A percentile compares a stretch with the other conserved stretches of the same genome.
Evolutionary conservation across 2,888 invertebrate species (phyloP).

Genomic region (Limnephilus auricula): DNA sequence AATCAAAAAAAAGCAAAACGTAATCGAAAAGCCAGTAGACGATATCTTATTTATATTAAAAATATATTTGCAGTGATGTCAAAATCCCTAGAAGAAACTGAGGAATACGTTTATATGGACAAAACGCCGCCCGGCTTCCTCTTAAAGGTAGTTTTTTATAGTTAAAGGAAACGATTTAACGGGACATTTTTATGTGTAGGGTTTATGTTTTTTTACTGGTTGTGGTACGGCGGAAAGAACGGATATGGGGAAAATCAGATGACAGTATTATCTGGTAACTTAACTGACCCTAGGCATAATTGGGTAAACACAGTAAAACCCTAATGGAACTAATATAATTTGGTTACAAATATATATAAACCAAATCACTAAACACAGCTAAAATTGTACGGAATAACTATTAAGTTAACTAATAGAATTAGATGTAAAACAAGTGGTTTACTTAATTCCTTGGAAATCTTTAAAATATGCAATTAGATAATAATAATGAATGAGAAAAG

Average conservation of each 20-base stretch:
- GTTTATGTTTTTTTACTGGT: neutral
- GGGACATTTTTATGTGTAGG: neutral
- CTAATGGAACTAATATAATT: neutral
- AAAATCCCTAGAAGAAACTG: too few species aligned
- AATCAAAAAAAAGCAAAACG: too few species aligned
- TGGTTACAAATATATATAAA: neutral
- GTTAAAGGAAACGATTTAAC: neutral
- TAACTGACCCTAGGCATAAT: neutral
- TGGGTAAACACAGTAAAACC: neutral
- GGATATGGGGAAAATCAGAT: neutral
- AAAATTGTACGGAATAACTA: neutral
- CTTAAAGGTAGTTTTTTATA: slow-evolving; percentile 2
- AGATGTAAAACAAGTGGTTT: too few species aligned
- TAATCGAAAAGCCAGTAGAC: too few species aligned
- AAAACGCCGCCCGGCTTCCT: too few species aligned
- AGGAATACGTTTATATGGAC: too few species aligned
- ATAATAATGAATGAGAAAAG: too few species aligned
- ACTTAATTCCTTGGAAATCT: too few species aligned
- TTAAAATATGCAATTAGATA: too few species aligned
- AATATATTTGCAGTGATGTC: too few species aligned
- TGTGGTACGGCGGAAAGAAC: neutral
- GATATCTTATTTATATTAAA: too few species aligned
- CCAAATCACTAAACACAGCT: neutral
- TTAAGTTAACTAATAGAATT: neutral
- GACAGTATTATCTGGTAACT: neutral